Percentiles rank a stretch among this genome's conserved stretches.
Conservation (phyloP, 2,888 invertebrate species). For the Eudemis profundana region DNA sequence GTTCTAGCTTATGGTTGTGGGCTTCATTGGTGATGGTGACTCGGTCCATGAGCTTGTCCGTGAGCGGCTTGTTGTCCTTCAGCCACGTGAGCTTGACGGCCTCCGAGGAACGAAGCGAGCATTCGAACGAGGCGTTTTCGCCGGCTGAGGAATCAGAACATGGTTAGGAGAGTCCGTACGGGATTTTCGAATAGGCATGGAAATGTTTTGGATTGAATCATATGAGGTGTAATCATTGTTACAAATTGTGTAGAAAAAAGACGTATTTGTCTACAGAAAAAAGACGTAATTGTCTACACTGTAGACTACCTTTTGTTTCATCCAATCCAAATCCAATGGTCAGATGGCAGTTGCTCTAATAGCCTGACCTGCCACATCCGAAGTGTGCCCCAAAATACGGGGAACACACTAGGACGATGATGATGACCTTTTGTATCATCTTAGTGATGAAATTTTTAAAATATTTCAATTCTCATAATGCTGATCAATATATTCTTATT, state of each 20-base stretch:
- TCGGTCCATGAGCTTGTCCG: slow-evolving; percentile 90
- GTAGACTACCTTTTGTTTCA: too few species aligned
- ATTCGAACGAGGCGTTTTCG: slow-evolving; percentile 92
- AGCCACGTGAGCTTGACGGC: slow-evolving; percentile 91
- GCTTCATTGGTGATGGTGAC: slow-evolving; percentile 86
- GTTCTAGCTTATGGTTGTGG: slow-evolving; percentile 88
- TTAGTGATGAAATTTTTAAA: too few species aligned
- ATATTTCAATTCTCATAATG: background rate
- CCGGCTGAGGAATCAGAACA: slow-evolving; percentile 88
- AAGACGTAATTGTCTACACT: too few species aligned
- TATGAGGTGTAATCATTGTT: background rate
- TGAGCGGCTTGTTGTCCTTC: slow-evolving; percentile 93
- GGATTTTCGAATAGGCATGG: slow-evolving; percentile 47
- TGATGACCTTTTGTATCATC: too few species aligned
- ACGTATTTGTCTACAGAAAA: background rate
- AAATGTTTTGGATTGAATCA: slow-evolving; percentile 4
- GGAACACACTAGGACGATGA: too few species aligned
- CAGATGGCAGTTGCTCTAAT: too few species aligned
- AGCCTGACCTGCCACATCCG: too few species aligned
- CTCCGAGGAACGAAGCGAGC: slow-evolving; percentile 87
- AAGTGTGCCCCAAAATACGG: too few species aligned
- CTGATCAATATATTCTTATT: background rate
- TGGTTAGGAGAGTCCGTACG: slow-evolving; percentile 71
- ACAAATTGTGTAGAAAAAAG: background rate
- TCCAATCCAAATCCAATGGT: too few species aligned